Conservation (phyloP, 2,888 invertebrate species). For the Vesta saturnalis region DNA sequence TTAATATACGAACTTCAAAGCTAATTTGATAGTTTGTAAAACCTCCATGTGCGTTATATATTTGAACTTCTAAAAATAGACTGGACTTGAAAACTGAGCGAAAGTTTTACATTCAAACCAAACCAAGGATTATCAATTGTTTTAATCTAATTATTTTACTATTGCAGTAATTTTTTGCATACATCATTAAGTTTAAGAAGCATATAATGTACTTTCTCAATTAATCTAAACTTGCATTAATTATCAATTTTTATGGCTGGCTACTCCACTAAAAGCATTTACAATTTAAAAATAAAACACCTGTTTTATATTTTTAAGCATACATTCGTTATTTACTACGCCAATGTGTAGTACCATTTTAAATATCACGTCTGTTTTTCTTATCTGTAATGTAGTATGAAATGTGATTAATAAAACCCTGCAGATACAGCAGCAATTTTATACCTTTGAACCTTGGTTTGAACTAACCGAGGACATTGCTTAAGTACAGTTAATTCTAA, state of each 20-base stretch:
- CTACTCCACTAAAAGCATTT: too few relatives aligned
- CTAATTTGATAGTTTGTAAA: constrained; percentile 10
- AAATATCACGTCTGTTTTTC: too few relatives aligned
- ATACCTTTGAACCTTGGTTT: constrained; percentile 40
- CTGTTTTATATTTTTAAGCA: too few relatives aligned
- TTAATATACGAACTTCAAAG: not conserved
- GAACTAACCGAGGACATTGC: constrained; percentile 37
- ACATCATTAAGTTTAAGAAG: not conserved
- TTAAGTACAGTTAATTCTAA: constrained; percentile 37
- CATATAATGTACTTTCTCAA: not conserved
- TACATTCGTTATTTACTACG: too few relatives aligned
- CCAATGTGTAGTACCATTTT: too few relatives aligned
- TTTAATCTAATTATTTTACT: constrained; percentile 12
- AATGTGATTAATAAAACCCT: not conserved
- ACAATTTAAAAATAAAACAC: too few relatives aligned
- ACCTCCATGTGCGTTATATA: constrained; percentile 29
- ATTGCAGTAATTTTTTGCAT: not conserved
- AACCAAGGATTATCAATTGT: constrained; percentile 23
- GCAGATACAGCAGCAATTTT: constrained; percentile 28
- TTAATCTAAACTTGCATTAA: not conserved
- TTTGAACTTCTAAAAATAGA: constrained; percentile 29
- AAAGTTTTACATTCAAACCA: constrained; percentile 24
- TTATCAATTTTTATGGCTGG: too few relatives aligned
- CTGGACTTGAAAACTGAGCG: constrained; percentile 25
- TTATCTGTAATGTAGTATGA: not conserved